Conservation (phyloP, 2,797 vertebrate genomes). For the Pseudochirops cupreus region DNA sequence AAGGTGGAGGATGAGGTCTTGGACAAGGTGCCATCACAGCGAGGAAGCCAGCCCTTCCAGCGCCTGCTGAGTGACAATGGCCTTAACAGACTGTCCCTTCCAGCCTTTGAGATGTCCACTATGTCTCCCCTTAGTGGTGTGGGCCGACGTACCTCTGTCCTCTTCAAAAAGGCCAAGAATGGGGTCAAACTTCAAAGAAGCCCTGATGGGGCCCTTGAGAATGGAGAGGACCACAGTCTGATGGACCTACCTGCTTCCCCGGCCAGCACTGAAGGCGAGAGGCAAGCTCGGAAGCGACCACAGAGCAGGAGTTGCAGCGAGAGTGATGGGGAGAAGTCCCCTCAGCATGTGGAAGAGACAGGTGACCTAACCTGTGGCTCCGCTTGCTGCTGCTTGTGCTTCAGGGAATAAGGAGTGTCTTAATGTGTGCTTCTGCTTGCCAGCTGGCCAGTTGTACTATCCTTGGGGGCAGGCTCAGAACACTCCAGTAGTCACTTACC, state of each 20-base stretch:
- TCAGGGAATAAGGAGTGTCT: slow-evolving; percentile 44
- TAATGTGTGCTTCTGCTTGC: slow-evolving; percentile 57
- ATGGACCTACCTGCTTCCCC: slow-evolving; percentile 77
- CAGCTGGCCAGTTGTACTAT: slow-evolving; percentile 1
- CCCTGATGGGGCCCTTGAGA: slow-evolving; percentile 89
- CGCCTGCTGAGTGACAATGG: slow-evolving; percentile 86
- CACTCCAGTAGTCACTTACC: not conserved
- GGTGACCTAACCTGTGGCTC: slow-evolving; percentile 85
- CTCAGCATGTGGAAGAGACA: slow-evolving; percentile 86
- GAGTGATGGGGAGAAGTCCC: slow-evolving; percentile 87
- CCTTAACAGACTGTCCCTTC: slow-evolving; percentile 87
- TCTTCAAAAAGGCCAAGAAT: slow-evolving; percentile 97
- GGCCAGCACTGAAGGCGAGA: slow-evolving; percentile 79
- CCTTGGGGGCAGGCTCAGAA: not conserved
- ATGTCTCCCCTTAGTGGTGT: slow-evolving; percentile 87
- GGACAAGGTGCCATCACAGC: slow-evolving; percentile 83
- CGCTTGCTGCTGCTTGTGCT: slow-evolving; percentile 47
- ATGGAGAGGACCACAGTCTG: slow-evolving; percentile 85
- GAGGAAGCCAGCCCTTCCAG: slow-evolving; percentile 86
- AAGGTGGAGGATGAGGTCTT: slow-evolving; percentile 87
- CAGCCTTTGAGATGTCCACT: slow-evolving; percentile 71
- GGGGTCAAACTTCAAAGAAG: slow-evolving; percentile 91
- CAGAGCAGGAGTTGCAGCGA: slow-evolving; percentile 85
- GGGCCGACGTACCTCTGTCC: slow-evolving; percentile 93
- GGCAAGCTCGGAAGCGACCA: slow-evolving; percentile 84